Evolutionary conservation across 2,888 invertebrate genomes (phyloP).

Genomic region (Stenotaenia linearis): DNA sequence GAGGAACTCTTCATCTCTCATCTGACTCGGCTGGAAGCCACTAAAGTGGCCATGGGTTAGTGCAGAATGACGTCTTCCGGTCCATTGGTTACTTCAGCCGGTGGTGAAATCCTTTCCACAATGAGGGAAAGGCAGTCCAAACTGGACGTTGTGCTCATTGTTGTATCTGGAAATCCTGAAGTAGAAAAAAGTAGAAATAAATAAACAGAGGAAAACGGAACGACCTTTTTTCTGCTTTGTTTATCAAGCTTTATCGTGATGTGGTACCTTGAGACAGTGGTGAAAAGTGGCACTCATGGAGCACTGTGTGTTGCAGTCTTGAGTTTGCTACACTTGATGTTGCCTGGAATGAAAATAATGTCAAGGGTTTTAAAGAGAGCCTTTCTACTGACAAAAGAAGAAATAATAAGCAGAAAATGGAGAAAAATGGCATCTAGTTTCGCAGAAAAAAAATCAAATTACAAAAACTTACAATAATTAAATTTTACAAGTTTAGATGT

Average conservation of each 20-base stretch:
- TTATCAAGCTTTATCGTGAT: not conserved
- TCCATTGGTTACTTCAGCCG: not conserved
- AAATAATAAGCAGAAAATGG: too few relatives aligned
- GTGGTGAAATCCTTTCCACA: constrained; percentile 57
- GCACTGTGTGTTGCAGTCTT: constrained; percentile 13
- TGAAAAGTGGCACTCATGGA: constrained; percentile 6
- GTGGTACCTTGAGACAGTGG: not conserved
- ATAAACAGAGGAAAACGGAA: not conserved
- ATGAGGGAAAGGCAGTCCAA: constrained; percentile 63
- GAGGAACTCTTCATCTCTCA: constrained; percentile 21
- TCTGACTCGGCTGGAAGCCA: not conserved
- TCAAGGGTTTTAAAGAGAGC: not conserved
- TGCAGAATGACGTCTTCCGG: constrained; percentile 20
- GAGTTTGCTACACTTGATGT: not conserved
- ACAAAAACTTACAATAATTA: too few relatives aligned
- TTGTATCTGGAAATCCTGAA: not conserved
- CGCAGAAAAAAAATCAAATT: too few relatives aligned
- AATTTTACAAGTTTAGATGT: too few relatives aligned
- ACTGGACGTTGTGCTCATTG: constrained; percentile 49
- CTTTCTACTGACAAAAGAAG: too few relatives aligned
- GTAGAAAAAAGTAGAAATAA: not conserved
- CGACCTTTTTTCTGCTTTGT: not conserved
- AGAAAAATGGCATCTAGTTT: too few relatives aligned
- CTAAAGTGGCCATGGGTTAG: constrained; percentile 19
- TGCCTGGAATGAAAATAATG: not conserved